Percentiles rank a stretch among this genome's conserved stretches.
phyloP scores from a whole-genome alignment of 2,797 vertebrate genomes.

The Anas flavirostris region DNA sequence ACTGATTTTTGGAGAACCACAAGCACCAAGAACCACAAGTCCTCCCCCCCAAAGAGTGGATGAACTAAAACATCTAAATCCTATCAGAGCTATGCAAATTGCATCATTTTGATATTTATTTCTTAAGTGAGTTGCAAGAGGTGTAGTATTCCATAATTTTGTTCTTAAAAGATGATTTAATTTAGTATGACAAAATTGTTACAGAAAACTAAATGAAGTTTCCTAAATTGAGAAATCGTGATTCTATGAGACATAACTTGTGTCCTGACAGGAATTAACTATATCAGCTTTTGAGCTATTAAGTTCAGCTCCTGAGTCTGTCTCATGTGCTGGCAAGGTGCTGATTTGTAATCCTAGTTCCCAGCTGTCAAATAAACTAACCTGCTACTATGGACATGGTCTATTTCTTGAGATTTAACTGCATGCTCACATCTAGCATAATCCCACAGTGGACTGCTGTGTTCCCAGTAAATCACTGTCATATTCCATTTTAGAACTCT shows the following conservation, averaged over 20 bases:
- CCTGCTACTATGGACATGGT: not conserved
- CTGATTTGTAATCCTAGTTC: not conserved
- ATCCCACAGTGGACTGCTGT: not conserved
- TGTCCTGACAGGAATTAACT: not conserved
- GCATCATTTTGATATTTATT: not conserved
- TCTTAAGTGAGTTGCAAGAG: not conserved
- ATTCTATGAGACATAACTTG: not conserved
- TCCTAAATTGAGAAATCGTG: not conserved
- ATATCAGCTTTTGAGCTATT: not conserved
- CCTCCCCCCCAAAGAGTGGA: not conserved
- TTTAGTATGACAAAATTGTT: not conserved
- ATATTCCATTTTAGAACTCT: not conserved
- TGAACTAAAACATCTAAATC: not conserved
- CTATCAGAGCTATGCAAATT: slow-evolving; percentile 5
- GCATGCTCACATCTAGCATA: not conserved
- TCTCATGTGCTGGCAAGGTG: not conserved
- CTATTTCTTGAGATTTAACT: not conserved
- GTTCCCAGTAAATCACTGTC: not conserved
- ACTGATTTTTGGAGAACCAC: not conserved
- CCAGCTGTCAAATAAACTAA: not conserved
- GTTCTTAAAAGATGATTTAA: not conserved
- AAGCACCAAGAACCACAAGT: not conserved
- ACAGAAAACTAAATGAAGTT: not conserved
- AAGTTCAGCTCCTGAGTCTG: not conserved
- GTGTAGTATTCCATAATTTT: not conserved